Base-by-base conservation (phyloP, 2,113 vertebrate genomes). In the Platichthys stellatus region DNA sequence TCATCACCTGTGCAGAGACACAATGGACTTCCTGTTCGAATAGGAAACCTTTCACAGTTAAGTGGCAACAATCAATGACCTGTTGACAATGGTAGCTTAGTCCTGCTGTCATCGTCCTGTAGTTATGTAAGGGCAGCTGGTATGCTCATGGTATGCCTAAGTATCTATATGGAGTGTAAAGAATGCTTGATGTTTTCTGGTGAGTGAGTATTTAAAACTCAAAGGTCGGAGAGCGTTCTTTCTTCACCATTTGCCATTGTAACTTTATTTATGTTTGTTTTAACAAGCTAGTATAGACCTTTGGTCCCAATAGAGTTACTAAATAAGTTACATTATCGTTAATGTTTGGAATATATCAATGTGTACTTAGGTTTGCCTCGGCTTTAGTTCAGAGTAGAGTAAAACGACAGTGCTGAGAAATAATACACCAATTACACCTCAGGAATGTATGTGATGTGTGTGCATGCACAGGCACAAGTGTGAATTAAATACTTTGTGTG, bases 71-170 rank as follows among this genome's bases (percentile, higher is more conserved):
- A 59, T 76, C 71, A 83, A 83, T 72, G 76, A 79, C 49, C 67
- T 77, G 69, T 56, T 89, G 79, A 91, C 80, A 89, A 78, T 35
- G 60, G 65, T 2, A 56, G 64, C 74, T 81, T 70, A 61, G 83
- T 61, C 35, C 72, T 69, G 68, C 87, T 88, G 85, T 86, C 83
- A 83, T 80, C 72, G 8, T 86, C 40, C 62, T 80, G 69, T 21
- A 64, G 88, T 90, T 90, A 90, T 78, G 83, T 90, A 86, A 90
- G 69, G 31, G 17, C 70, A 77, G 78, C 68, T 82, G 74, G 76
- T 78, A 67, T 47, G 74, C 40, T 24, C 38, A 57, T 5, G 63
- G 66, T 49, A 61, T 85, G 63, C 64, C 59, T 26, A 28, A 51
- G 58, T 21, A 49, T 64, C 69, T 68, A 69, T 45, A 75, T 67